A percentile compares a stretch with the other conserved stretches of the same genome.
Evolutionary conservation across 2,888 invertebrate genomes (phyloP).

Genomic region (Melanostoma mellinum): DNA sequence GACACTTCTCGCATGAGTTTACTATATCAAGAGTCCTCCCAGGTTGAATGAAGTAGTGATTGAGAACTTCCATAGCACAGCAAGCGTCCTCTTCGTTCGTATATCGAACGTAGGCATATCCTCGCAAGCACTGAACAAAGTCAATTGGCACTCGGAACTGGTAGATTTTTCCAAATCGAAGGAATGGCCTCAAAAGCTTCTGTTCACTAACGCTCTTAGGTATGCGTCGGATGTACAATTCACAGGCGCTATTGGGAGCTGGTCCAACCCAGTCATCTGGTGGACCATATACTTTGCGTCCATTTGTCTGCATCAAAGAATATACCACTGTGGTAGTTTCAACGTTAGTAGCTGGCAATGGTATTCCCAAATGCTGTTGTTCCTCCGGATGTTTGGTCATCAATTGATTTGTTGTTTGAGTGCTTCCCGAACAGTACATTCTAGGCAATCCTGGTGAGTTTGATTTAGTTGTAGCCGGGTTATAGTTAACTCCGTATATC

Average conservation of each 20-base stretch:
- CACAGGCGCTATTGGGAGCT: constrained; percentile 76
- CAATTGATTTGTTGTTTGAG: neutral
- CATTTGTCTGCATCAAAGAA: constrained; percentile 76
- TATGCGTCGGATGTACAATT: constrained; percentile 76
- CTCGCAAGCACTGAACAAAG: constrained; percentile 76
- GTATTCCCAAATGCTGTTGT: constrained; percentile 4
- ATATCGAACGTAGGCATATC: constrained; percentile 77
- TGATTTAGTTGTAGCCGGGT: too few species aligned
- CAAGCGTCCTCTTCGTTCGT: constrained; percentile 76
- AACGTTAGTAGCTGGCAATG: neutral
- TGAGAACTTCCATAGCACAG: constrained; percentile 76
- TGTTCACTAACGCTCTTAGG: constrained; percentile 75
- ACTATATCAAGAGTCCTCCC: constrained; percentile 76
- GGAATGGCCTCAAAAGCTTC: constrained; percentile 75
- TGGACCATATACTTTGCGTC: constrained; percentile 76
- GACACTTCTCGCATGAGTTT: constrained; percentile 77
- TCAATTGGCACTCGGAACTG: constrained; percentile 78
- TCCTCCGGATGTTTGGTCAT: constrained; percentile 1
- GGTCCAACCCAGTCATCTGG: constrained; percentile 76
- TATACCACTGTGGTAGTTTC: constrained; percentile 17
- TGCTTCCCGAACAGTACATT: neutral
- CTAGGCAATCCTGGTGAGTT: too few species aligned
- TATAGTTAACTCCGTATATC: too few species aligned
- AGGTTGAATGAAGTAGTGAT: constrained; percentile 75
- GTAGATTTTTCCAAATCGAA: constrained; percentile 77